Conservation (phyloP, 1,140 invertebrate genomes). For the Apis cerana region DNA sequence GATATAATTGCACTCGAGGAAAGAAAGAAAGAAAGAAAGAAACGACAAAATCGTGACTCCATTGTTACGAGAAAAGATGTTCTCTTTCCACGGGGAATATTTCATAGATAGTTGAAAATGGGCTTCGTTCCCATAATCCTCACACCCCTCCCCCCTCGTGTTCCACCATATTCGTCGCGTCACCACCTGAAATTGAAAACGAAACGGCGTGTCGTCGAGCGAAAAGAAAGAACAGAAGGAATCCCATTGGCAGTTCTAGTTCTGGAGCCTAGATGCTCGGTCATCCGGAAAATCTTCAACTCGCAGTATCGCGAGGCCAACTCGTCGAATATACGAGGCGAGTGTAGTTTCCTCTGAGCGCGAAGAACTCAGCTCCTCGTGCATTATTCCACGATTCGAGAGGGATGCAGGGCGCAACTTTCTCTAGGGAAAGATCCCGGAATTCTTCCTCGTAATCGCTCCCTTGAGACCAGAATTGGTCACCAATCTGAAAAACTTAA, state of each 20-base stretch:
- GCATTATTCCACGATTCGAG: background rate
- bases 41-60: background rate
- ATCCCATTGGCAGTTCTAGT: constrained; percentile 35
- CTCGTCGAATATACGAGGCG: background rate
- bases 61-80: background rate
- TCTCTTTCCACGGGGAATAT: constrained; percentile 7
- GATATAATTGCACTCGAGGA: background rate
- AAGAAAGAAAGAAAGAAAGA: too few relatives aligned
- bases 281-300: constrained; percentile 52
- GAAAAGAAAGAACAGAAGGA: constrained; percentile 32
- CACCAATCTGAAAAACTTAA: too few relatives aligned
- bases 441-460: background rate
- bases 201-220: constrained; percentile 41
- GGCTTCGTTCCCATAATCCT: constrained; percentile 23
- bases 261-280: constrained; percentile 24
- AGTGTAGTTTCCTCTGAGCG: constrained; percentile 6
- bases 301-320: constrained; percentile 11
- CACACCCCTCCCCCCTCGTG: background rate
- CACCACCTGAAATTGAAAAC: constrained; percentile 52
- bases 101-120: constrained; percentile 23
- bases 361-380: too few relatives aligned
- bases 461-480: background rate
- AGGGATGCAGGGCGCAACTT: too few relatives aligned
- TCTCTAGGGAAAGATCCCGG: too few relatives aligned
- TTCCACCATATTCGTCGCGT: constrained; percentile 18